Percentiles rank a stretch among this genome's conserved stretches.
Evolutionary conservation across 2,113 vertebrate species (phyloP).

Genomic region (Ciconia maguari): DNA sequence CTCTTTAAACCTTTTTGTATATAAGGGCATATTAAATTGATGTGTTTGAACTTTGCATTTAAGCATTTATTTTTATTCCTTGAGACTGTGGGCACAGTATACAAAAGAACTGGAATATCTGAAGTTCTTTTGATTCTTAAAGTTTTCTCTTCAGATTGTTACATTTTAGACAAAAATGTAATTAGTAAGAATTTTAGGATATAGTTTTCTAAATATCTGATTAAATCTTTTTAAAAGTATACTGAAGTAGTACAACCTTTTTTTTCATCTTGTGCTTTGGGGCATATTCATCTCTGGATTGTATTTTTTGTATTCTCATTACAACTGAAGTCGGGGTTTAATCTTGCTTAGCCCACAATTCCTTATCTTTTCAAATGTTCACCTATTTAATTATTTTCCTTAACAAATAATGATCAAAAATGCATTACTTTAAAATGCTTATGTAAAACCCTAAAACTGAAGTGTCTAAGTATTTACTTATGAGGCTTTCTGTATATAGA

Average conservation of each 20-base stretch:
- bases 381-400: not conserved
- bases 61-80: not conserved
- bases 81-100: not conserved
- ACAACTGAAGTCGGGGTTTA: not conserved
- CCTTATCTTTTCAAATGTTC: not conserved
- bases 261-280: not conserved
- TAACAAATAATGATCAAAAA: not conserved
- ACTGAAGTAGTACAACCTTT: not conserved
- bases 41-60: not conserved
- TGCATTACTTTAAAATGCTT: not conserved
- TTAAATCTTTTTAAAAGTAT: not conserved
- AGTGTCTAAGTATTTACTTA: not conserved
- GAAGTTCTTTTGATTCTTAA: not conserved
- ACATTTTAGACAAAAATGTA: not conserved
- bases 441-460: not conserved
- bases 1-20: fast-evolving
- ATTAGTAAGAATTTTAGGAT: not conserved
- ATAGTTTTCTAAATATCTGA: not conserved
- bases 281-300: not conserved
- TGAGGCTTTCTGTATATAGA: not conserved
- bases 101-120: not conserved
- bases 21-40: not conserved
- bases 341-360: not conserved
- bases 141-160: not conserved
- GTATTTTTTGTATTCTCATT: not conserved